phyloP scores from a whole-genome alignment of 1,140 invertebrate genomes.

The Galendromus occidentalis region DNA sequence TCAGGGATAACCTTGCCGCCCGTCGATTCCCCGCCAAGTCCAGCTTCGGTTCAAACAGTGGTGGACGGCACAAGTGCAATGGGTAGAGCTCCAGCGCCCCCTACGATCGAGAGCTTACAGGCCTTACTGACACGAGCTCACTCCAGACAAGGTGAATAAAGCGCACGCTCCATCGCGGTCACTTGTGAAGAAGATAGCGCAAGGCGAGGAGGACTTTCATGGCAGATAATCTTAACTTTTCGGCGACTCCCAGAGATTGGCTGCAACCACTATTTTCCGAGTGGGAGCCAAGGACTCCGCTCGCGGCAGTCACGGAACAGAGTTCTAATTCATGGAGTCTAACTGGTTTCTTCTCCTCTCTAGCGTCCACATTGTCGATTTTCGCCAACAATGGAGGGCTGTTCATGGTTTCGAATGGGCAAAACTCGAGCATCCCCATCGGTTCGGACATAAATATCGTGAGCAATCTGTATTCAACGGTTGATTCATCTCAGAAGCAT shows the following conservation, averaged over 20 bases:
- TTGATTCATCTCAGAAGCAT: slow-evolving; percentile 2
- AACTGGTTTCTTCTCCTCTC: too few relatives aligned
- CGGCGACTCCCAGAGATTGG: too few relatives aligned
- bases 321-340: too few relatives aligned
- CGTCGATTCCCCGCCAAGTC: slow-evolving; percentile 13
- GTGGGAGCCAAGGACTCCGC: too few relatives aligned
- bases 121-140: slow-evolving; percentile 40
- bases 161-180: too few relatives aligned
- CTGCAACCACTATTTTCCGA: too few relatives aligned
- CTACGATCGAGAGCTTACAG: slow-evolving; percentile 39
- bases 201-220: too few relatives aligned
- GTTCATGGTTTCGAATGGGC: not conserved
- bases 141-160: slow-evolving; percentile 41
- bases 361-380: not conserved
- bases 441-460: not conserved
- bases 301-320: too few relatives aligned
- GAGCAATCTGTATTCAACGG: slow-evolving; percentile 1
- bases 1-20: not conserved
- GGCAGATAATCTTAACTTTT: too few relatives aligned
- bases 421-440: not conserved
- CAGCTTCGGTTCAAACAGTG: slow-evolving; percentile 14
- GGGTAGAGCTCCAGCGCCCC: slow-evolving; percentile 30
- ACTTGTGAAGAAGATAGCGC: too few relatives aligned
- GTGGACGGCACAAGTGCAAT: slow-evolving; percentile 19
- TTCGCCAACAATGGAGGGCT: not conserved